A percentile compares a stretch with the other conserved stretches of the same genome.
Conservation (phyloP, 2,797 vertebrate genomes). For the Falco biarmicus region DNA sequence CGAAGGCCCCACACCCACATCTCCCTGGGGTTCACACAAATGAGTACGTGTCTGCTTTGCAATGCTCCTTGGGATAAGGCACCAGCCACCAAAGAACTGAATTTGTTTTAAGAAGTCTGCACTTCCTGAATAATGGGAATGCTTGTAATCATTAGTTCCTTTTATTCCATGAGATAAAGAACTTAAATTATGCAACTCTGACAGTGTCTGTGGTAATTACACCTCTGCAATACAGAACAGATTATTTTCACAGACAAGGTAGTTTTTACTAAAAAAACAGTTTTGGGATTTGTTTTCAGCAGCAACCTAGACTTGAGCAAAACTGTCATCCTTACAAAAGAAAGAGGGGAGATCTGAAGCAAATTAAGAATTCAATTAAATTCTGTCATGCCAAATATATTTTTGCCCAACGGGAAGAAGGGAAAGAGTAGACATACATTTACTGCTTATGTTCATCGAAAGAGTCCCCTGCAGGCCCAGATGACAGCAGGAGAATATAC, state of each 20-base stretch:
- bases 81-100: not conserved
- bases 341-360: not conserved
- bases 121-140: not conserved
- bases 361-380: not conserved
- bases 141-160: not conserved
- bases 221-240: not conserved
- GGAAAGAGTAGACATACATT: not conserved
- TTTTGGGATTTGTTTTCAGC: not conserved
- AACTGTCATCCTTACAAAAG: not conserved
- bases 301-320: not conserved
- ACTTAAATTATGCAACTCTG: not conserved
- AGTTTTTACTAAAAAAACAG: not conserved
- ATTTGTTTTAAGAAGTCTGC: not conserved
- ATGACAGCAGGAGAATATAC: not conserved
- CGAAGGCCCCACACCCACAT: accelerated
- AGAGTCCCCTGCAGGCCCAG: not conserved
- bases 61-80: not conserved
- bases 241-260: not conserved
- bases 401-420: not conserved
- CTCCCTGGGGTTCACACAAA: not conserved
- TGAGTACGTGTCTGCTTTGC: not conserved
- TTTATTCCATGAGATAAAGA: not conserved
- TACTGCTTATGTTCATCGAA: not conserved
- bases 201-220: not conserved
- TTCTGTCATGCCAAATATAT: not conserved